Evolutionary conservation across 2,113 vertebrate species (phyloP), one percentile per base, ranked within the genome.

Genomic region (Sialia sialis): DNA sequence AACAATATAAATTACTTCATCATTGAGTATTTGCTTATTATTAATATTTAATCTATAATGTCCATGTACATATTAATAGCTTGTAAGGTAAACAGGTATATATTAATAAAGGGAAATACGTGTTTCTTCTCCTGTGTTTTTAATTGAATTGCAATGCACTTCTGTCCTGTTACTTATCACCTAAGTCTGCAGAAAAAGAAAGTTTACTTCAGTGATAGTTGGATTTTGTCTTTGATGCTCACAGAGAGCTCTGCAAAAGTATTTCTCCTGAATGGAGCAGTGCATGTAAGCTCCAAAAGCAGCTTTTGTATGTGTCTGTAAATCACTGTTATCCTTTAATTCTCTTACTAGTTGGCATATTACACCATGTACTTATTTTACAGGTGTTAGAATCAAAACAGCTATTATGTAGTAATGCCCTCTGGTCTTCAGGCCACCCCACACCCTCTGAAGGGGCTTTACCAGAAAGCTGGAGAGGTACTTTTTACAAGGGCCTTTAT

Each of bases 61-160:
- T 93, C 32, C 36, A 18, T 95, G 73, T 94, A 91, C 23, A 84
- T 97, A 91, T 49, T 84, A 26, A 84, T 94, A 95, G 76, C 19
- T 81, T 98, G 95, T 98, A 95, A 96, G 91, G 34, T 77, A 89
- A 95, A 97, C 44, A 91, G 98, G 91, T 93, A 14, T 49, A 89
- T 88, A 94, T 79, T 93, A 99, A 99, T 99, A 99, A 99, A 99
- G 98, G 98, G 98, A 98, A 99, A 98, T 99, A 98, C 98, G 99
- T 99, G 98, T 99, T 99, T 99, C 98, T 98, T 94, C 86, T 98
- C 98, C 95, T 98, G 97, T 98, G 97, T 98, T 97, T 98, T 99
- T 98, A 97, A 94, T 98, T 98, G 66, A 95, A 78, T 84, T 89
- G 56, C 54, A 92, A 13, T 81, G 23, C 56, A 43, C 34, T 94